Evolutionary conservation across 2,113 vertebrate genomes (phyloP).

Genomic region (Catharus minimus): DNA sequence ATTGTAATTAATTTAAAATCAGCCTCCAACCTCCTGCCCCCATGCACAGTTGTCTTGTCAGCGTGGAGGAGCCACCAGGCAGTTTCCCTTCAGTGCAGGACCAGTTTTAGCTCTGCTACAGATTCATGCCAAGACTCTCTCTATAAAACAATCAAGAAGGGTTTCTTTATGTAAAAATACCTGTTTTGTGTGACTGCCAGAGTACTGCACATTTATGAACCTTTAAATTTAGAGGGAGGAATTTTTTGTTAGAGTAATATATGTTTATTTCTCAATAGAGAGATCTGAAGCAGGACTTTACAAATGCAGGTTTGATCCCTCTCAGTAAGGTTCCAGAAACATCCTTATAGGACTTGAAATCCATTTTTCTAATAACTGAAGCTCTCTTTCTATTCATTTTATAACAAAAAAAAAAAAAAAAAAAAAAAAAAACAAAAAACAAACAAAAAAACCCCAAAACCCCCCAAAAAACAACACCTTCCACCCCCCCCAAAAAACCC

Average conservation of each 20-base stretch:
- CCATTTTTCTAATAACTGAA: background rate
- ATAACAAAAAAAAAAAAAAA: too few relatives aligned
- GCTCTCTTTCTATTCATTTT: background rate
- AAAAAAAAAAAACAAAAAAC: fast-evolving
- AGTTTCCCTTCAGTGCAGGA: background rate
- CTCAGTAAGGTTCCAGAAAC: background rate
- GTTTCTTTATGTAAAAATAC: constrained; percentile 9
- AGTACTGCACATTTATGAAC: background rate
- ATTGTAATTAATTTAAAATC: background rate
- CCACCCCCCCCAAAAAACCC: too few relatives aligned
- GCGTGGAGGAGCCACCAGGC: background rate
- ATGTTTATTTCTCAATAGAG: background rate
- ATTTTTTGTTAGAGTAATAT: background rate
- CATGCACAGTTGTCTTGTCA: background rate
- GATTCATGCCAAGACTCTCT: background rate
- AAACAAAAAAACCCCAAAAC: too few relatives aligned
- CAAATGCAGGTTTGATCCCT: background rate
- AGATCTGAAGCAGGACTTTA: background rate
- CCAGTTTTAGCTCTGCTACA: background rate
- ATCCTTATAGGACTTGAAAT: background rate
- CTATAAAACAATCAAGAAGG: background rate
- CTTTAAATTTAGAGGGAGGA: background rate
- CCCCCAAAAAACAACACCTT: too few relatives aligned
- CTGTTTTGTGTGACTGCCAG: background rate
- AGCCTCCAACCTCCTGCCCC: background rate